phyloP scores from a whole-genome alignment of 2,888 invertebrate genomes.

The Lepeophtheirus nordmannii region DNA sequence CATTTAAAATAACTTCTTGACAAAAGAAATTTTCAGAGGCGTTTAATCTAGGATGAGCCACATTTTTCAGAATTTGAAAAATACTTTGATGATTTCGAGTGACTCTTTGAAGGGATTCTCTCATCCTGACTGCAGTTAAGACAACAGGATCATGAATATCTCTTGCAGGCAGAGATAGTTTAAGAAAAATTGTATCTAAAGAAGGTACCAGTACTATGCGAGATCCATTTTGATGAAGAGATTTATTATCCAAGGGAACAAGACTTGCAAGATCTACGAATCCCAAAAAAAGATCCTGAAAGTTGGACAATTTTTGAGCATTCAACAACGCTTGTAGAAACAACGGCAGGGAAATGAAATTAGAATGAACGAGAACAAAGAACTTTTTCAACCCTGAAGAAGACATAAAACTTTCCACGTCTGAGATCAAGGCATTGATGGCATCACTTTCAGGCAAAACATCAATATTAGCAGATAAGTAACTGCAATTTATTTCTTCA shows the following conservation, averaged over 20 bases:
- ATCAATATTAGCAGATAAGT: not conserved
- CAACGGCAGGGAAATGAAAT: not conserved
- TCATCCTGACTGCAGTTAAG: not conserved
- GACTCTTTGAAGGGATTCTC: not conserved
- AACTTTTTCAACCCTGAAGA: not conserved
- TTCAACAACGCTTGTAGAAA: not conserved
- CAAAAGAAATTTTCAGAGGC: not conserved
- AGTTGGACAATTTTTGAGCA: not conserved
- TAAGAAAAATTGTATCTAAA: not conserved
- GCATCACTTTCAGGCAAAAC: not conserved
- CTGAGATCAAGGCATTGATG: not conserved
- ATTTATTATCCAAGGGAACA: not conserved
- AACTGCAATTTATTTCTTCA: not conserved
- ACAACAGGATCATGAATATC: slow-evolving; percentile 2
- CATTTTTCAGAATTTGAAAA: not conserved
- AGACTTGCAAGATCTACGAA: not conserved
- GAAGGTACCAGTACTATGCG: not conserved
- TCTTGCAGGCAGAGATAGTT: not conserved
- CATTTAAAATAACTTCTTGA: not conserved
- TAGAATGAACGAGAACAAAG: slow-evolving; percentile 1
- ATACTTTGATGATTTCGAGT: not conserved
- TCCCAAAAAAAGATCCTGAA: not conserved
- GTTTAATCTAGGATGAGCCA: not conserved
- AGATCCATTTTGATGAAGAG: not conserved
- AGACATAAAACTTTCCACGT: not conserved